A percentile compares a stretch with the other conserved stretches of the same genome.
Conservation (phyloP, 1,140 invertebrate species). For the silkworm (Bombyx mori) region ASM3026992v2 NC_085126.1:10246001-10246500, state of each 20-base stretch:
- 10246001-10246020: too few species aligned
- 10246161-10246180: slow-evolving; percentile 13
- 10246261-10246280: slow-evolving; percentile 46
- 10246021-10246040: too few species aligned
- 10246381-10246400: not conserved
- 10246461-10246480: not conserved
- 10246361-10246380: too few species aligned
- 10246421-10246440: not conserved
- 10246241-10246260: slow-evolving; percentile 40
- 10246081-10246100: too few species aligned
- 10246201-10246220: slow-evolving; percentile 53
- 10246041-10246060: too few species aligned
- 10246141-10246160: too few species aligned
- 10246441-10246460: not conserved
- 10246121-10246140: too few species aligned
- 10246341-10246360: too few species aligned
- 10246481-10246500: not conserved
- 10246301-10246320: slow-evolving; percentile 49
- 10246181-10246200: slow-evolving; percentile 41
- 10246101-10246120: too few species aligned
- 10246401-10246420: not conserved
- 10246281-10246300: slow-evolving; percentile 62
- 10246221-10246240: slow-evolving; percentile 35
- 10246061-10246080: too few species aligned
- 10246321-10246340: slow-evolving; percentile 13